Conservation (phyloP, 37 sponge, comb jelly and placozoan species). For the Hexactinellida sp. region DNA sequence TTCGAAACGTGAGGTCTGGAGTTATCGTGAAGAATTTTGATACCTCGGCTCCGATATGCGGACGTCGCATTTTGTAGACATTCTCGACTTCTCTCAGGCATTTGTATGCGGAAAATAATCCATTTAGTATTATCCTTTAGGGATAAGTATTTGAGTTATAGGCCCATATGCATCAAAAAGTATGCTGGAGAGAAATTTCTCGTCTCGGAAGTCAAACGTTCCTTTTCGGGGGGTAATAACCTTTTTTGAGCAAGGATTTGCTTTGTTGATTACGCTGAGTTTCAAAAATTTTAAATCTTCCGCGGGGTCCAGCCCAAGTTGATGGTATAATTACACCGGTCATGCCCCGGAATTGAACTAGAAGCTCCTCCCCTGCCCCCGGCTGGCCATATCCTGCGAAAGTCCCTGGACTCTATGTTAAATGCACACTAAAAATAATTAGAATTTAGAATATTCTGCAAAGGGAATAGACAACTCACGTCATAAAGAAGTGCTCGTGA, state of each 20-base stretch:
- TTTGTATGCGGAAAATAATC: not conserved
- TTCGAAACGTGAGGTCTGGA: slow-evolving; percentile 3
- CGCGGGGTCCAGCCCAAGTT: too few relatives aligned
- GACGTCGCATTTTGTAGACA: not conserved
- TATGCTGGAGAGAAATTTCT: not conserved
- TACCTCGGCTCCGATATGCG: not conserved
- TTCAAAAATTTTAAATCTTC: not conserved
- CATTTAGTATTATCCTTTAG: not conserved
- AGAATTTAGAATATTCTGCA: too few relatives aligned
- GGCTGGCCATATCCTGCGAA: too few relatives aligned
- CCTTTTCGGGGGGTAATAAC: slow-evolving; percentile 2
- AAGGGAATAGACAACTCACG: too few relatives aligned
- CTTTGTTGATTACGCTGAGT: not conserved
- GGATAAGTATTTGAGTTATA: not conserved
- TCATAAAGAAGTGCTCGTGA: too few relatives aligned
- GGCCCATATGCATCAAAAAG: not conserved
- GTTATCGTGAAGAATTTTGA: not conserved
- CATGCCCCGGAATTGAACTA: too few relatives aligned
- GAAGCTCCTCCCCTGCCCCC: too few relatives aligned
- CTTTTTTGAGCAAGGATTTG: not conserved
- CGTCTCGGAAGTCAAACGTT: not conserved
- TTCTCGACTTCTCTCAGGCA: not conserved
- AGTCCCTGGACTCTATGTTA: too few relatives aligned
- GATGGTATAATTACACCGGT: too few relatives aligned
- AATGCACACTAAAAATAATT: too few relatives aligned